Conservation (phyloP, 2,113 vertebrate species). For the Gallinago paraguaiae region DNA sequence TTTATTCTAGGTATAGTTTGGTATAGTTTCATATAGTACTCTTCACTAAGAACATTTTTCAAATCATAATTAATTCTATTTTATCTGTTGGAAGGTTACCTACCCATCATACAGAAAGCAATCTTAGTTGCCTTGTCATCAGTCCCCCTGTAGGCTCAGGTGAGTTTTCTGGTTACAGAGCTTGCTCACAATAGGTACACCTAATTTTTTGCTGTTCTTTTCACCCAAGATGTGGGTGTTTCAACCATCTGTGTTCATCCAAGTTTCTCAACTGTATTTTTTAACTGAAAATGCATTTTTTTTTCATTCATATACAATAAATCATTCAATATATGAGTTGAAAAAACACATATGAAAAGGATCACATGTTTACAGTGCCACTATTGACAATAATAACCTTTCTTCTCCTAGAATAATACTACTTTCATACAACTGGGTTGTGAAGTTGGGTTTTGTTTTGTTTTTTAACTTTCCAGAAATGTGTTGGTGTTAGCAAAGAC, state of each 20-base stretch:
- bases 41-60: background rate
- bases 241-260: background rate
- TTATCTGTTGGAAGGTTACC: background rate
- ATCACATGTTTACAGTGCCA: background rate
- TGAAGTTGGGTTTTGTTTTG: background rate
- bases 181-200: background rate
- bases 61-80: background rate
- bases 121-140: background rate
- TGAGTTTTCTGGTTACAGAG: background rate
- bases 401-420: background rate
- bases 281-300: background rate
- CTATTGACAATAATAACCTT: background rate
- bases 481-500: background rate
- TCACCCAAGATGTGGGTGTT: background rate
- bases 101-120: background rate
- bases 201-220: background rate
- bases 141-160: rapidly evolving
- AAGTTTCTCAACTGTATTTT: background rate
- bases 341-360: background rate
- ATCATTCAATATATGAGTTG: background rate
- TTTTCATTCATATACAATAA: background rate
- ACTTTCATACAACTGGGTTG: background rate
- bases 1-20: background rate
- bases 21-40: background rate
- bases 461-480: background rate